Evolutionary conservation across 2,797 vertebrate species (phyloP).

Genomic region (Acanthiza pusilla): DNA sequence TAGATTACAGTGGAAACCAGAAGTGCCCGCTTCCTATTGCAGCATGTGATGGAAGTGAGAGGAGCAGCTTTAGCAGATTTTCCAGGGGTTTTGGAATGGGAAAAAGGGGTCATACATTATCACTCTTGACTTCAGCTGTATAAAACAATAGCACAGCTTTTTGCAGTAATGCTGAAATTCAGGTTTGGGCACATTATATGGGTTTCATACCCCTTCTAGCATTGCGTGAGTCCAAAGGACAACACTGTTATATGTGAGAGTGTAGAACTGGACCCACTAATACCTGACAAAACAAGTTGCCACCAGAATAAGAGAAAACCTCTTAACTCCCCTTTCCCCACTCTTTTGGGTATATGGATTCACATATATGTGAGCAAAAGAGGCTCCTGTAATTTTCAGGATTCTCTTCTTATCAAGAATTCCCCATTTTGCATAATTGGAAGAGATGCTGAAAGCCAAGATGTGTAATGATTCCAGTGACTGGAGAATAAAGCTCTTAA

Average conservation of each 20-base stretch:
- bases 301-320: neutral
- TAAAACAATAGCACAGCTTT: neutral
- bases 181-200: neutral
- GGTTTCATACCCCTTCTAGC: neutral
- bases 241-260: neutral
- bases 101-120: neutral
- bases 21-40: neutral
- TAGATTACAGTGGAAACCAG: neutral
- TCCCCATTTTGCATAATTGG: neutral
- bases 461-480: neutral
- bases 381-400: neutral
- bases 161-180: neutral
- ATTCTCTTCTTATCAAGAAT: neutral
- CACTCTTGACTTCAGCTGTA: neutral
- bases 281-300: neutral
- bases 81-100: neutral
- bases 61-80: neutral
- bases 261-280: neutral
- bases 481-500: neutral
- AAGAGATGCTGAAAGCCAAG: neutral
- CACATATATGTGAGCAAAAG: neutral
- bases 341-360: neutral
- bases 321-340: fast-evolving
- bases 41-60: neutral
- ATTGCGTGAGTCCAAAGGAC: neutral